Percentiles rank a stretch among this genome's conserved stretches.
Evolutionary conservation across 2,797 vertebrate species (phyloP).

Genomic region (Enteromius paludinosus): DNA sequence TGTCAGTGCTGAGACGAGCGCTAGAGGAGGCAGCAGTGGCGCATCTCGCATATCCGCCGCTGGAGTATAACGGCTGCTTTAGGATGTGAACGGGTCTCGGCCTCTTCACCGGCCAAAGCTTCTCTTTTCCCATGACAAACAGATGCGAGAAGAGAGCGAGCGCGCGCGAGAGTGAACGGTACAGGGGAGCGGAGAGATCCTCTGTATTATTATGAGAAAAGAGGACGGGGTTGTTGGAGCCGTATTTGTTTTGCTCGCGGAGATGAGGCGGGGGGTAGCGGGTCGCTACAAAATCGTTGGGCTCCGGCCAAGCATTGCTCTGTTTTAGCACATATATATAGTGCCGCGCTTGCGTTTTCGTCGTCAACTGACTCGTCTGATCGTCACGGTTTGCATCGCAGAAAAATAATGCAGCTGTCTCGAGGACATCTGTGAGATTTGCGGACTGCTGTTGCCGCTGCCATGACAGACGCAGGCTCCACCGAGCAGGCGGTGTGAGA

Average conservation of each 20-base stretch:
- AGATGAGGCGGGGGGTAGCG: slow-evolving; percentile 76
- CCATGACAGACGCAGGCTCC: slow-evolving; percentile 79
- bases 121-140: slow-evolving; percentile 60
- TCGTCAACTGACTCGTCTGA: slow-evolving; percentile 48
- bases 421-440: slow-evolving; percentile 73
- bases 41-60: slow-evolving; percentile 71
- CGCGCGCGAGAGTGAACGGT: slow-evolving; percentile 2
- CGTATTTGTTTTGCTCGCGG: slow-evolving; percentile 74
- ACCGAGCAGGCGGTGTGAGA: slow-evolving; percentile 74
- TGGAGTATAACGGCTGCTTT: slow-evolving; percentile 65
- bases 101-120: slow-evolving; percentile 36
- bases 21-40: slow-evolving; percentile 71
- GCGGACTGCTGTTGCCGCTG: slow-evolving; percentile 74
- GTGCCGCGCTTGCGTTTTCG: slow-evolving; percentile 59
- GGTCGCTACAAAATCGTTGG: slow-evolving; percentile 77
- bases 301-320: slow-evolving; percentile 76
- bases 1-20: slow-evolving; percentile 63
- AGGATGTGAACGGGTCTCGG: slow-evolving; percentile 59
- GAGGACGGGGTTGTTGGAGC: slow-evolving; percentile 66
- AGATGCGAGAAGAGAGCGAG: slow-evolving; percentile 58
- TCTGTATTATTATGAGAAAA: slow-evolving; percentile 63
- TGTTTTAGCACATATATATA: slow-evolving; percentile 70
- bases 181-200: slow-evolving; percentile 14
- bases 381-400: slow-evolving; percentile 62
- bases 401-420: slow-evolving; percentile 72